Evolutionary conservation across 1,140 invertebrate species (phyloP).

Genomic region (Parapsyche elsis): DNA sequence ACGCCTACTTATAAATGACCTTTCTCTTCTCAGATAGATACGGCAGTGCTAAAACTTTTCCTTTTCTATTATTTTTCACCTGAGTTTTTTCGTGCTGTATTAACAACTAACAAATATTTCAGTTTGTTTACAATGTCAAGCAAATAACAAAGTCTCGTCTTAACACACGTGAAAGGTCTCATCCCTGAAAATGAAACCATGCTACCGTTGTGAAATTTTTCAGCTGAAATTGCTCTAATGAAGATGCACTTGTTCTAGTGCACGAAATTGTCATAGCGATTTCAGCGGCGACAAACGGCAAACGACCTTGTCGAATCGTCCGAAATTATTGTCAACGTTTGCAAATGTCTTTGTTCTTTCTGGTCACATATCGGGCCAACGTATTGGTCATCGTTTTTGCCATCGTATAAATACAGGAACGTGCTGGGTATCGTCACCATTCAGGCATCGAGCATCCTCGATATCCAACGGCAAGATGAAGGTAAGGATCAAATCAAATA

Average conservation of each 20-base stretch:
- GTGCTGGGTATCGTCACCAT: slow-evolving; percentile 20
- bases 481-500: slow-evolving; percentile 13
- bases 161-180: background rate
- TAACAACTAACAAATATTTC: too few relatives aligned
- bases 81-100: too few relatives aligned
- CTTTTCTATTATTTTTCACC: background rate
- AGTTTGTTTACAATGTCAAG: background rate
- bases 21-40: background rate
- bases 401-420: slow-evolving; percentile 41
- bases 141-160: background rate
- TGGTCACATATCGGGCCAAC: slow-evolving; percentile 40
- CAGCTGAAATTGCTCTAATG: background rate
- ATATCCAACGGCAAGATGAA: slow-evolving; percentile 24
- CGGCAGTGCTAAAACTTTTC: background rate
- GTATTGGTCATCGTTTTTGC: slow-evolving; percentile 38
- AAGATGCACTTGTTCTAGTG: background rate
- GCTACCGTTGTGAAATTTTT: background rate
- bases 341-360: slow-evolving; percentile 41
- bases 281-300: background rate
- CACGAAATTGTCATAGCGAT: background rate
- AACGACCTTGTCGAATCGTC: slow-evolving; percentile 36
- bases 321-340: slow-evolving; percentile 25
- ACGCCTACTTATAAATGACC: background rate
- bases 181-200: background rate
- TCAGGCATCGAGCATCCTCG: slow-evolving; percentile 24